These are phyloP conservation scores for Hippocampus mohnikei DNA, from an alignment of 2,113 vertebrate species.

Conservation along the genomic window DNA sequence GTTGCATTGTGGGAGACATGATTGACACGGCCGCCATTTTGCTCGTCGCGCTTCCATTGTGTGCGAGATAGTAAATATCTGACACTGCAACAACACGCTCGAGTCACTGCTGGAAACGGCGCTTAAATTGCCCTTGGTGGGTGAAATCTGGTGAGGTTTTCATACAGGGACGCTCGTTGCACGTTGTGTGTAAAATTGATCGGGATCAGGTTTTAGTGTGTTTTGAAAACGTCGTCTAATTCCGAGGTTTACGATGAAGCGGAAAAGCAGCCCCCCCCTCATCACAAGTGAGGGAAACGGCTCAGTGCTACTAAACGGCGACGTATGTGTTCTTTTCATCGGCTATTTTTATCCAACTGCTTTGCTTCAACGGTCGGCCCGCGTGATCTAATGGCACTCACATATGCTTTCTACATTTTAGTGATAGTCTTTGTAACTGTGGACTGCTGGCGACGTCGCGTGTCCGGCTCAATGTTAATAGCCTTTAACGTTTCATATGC, in stretches of 20 bases:
- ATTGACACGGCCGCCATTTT: constrained; percentile 79
- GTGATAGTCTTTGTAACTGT: constrained; percentile 19
- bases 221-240: constrained; percentile 37
- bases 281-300: constrained; percentile 31
- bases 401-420: constrained; percentile 21
- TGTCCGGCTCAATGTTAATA: constrained; percentile 35
- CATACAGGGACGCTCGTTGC: not conserved
- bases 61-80: constrained; percentile 78
- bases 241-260: constrained; percentile 46
- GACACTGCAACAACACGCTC: constrained; percentile 68
- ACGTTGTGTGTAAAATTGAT: constrained; percentile 28
- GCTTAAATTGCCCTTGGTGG: constrained; percentile 58
- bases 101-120: constrained; percentile 46
- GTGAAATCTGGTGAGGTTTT: constrained; percentile 25
- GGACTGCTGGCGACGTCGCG: constrained; percentile 53
- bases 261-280: constrained; percentile 33
- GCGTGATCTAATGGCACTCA: constrained; percentile 16
- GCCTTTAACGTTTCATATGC: constrained; percentile 53
- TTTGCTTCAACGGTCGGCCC: constrained; percentile 10
- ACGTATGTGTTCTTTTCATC: constrained; percentile 53
- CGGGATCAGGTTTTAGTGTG: constrained; percentile 13
- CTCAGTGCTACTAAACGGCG: constrained; percentile 51
- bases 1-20: constrained; percentile 75
- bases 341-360: constrained; percentile 39
- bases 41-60: constrained; percentile 73